A percentile compares a stretch with the other conserved stretches of the same genome.
Conservation (phyloP, 1,140 invertebrate species). For the Drosophila nigrodunni region DNA sequence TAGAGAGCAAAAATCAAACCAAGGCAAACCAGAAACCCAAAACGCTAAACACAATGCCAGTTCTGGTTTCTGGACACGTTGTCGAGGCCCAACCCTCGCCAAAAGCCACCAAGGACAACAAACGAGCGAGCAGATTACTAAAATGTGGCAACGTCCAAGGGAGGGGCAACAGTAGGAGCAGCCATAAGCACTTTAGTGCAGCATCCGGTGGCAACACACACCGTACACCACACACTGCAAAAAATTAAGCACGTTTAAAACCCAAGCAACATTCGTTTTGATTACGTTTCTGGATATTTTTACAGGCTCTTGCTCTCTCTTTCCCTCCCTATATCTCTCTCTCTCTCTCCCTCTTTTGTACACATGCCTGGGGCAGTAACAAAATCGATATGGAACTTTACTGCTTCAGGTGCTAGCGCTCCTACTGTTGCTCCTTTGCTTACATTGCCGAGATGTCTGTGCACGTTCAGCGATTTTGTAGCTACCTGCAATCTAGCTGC, state of each 20-base stretch:
- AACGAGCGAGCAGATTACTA: conserved; percentile 18
- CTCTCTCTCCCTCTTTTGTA: not conserved
- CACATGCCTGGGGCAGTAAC: conserved; percentile 19
- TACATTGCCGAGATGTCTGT: conserved; percentile 1
- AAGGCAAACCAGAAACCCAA: conserved; percentile 42
- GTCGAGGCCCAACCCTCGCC: conserved; percentile 7
- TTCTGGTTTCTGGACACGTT: conserved; percentile 53
- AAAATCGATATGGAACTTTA: conserved; percentile 67
- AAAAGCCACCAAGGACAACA: conserved; percentile 29
- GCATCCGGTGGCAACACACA: conserved; percentile 45
- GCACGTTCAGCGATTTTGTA: conserved; percentile 10
- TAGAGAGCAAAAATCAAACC: conserved; percentile 22
- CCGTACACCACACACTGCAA: conserved; percentile 14
- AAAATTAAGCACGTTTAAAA: conserved; percentile 76
- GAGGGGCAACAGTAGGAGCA: not conserved
- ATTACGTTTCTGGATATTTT: conserved; percentile 56
- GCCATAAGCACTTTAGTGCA: conserved; percentile 52
- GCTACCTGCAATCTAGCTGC: conserved; percentile 3
- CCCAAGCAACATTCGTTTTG: conserved; percentile 62
- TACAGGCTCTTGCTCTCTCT: conserved; percentile 6
- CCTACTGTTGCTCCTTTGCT: not conserved
- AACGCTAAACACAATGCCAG: conserved; percentile 55
- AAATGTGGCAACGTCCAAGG: conserved; percentile 12
- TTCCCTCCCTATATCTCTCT: not conserved
- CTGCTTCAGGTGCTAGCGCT: not conserved